Evolutionary conservation across 2,797 vertebrate genomes (phyloP), one percentile per base, ranked within the genome.

Genomic region (Siniperca undulata): DNA sequence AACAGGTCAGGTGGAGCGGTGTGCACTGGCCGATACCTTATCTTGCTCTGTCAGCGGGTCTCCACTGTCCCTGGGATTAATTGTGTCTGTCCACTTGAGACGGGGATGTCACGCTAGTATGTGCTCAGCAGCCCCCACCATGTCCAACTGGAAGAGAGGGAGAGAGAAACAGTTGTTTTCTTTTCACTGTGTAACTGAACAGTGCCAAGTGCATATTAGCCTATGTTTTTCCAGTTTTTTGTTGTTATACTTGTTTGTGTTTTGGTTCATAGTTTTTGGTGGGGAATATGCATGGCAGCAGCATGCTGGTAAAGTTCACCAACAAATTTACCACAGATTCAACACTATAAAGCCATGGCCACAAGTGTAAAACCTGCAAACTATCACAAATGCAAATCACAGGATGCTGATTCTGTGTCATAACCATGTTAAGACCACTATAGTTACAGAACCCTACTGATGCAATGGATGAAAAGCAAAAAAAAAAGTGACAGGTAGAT

Each of bases 41-140:
- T 95, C 94, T 86, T 75, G 59, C 78, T 84, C 92, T 89, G 88
- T 94, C 93, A 95, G 93, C 78, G 69, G 85, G 88, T 93, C 90
- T 89, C 91, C 61, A 69, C 87, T 90, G 91, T 89, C 86, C 86
- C 83, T 77, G 70, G 85, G 87, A 94, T 93, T 94, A 93, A 94
- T 92, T 92, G 82, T 83, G 87, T 90, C 89, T 77, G 71, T 90
- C 90, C 88, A 86, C 91, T 93, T 85, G 89, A 92, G 93, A 93
- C 88, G 19, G 73, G 71, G 84, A 92, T 90, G 91, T 90, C 87
- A 93, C 77, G 52, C 84, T 82, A 30, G 77, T 75, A 74, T 86
- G 79, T 88, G 79, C 70, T 87, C 68, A 88, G 80, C 83, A 78
- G 84, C 78, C 78, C 58, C 69, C 76, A 42, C 75, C 71, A 81